Percentiles rank a stretch among this genome's conserved stretches.
Evolutionary conservation across 2,888 invertebrate genomes (phyloP).

Genomic region (Beris chalybata): DNA sequence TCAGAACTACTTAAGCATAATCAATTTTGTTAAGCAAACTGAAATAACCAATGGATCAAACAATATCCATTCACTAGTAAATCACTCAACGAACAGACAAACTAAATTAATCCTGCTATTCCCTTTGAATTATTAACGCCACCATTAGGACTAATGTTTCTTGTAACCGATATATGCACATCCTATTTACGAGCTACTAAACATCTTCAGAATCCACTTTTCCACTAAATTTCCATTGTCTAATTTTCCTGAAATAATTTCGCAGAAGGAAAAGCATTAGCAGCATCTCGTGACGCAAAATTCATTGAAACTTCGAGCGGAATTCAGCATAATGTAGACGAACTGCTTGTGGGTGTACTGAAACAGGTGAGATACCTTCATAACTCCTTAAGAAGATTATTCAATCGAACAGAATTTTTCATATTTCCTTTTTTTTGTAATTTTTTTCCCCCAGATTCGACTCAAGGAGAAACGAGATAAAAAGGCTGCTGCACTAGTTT

Average conservation of each 20-base stretch:
- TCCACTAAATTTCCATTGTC: too few species aligned
- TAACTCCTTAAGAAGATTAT: background rate
- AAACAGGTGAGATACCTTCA: constrained; percentile 64
- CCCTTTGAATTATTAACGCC: too few species aligned
- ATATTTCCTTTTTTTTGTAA: background rate
- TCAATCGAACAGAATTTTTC: background rate
- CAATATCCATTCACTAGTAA: too few species aligned
- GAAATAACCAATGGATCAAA: too few species aligned
- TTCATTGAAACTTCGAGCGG: constrained; percentile 96
- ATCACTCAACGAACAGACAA: too few species aligned
- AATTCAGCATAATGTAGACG: constrained; percentile 95
- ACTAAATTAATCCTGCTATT: too few species aligned
- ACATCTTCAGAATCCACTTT: too few species aligned
- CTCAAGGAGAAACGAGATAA: constrained; percentile 75
- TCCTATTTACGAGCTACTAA: too few species aligned
- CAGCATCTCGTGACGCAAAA: constrained; percentile 85
- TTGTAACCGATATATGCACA: too few species aligned
- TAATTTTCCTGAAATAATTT: background rate
- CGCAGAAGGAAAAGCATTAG: constrained; percentile 88
- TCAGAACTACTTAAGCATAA: too few species aligned
- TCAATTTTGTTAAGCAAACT: too few species aligned
- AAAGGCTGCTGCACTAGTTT: constrained; percentile 67
- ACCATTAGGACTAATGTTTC: too few species aligned
- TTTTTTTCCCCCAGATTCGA: constrained; percentile 60
- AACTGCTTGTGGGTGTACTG: constrained; percentile 88